Conservation (phyloP, 2,888 invertebrate genomes). For the Hecatera dysodea region DNA sequence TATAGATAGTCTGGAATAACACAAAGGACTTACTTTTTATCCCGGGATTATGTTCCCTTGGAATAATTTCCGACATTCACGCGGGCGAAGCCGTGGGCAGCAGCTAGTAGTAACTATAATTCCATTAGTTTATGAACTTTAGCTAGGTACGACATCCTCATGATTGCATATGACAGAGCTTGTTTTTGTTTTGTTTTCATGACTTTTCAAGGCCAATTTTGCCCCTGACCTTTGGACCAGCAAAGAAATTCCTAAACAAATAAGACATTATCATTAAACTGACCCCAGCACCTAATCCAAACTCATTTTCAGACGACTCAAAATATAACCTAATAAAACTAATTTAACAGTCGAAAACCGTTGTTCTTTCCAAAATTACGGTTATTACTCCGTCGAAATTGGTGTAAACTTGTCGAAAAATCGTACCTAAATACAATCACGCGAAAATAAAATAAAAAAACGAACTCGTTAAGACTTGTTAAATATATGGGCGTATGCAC, state of each 20-base stretch:
- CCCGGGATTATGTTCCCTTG: no score
- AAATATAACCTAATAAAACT: slow-evolving; percentile 63
- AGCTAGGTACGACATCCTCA: background rate
- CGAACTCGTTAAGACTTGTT: slow-evolving; percentile 77
- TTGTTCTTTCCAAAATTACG: slow-evolving; percentile 67
- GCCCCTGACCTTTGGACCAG: slow-evolving; percentile 11
- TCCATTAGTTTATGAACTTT: background rate
- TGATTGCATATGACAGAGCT: background rate
- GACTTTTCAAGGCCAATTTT: background rate
- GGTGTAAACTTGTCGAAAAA: slow-evolving; percentile 74
- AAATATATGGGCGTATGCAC: slow-evolving; percentile 80
- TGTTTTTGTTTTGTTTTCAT: background rate
- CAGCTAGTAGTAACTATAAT: background rate
- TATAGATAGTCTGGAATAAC: no score
- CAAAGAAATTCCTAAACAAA: slow-evolving; percentile 39
- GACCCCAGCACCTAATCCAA: slow-evolving; percentile 37
- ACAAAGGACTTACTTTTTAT: no score
- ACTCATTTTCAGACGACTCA: slow-evolving; percentile 46
- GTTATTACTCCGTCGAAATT: slow-evolving; percentile 68
- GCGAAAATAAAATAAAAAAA: slow-evolving; percentile 83
- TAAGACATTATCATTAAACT: slow-evolving; percentile 60
- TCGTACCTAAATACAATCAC: slow-evolving; percentile 75
- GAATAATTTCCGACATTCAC: no score
- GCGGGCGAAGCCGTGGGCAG: no score
- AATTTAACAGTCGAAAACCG: slow-evolving; percentile 63